Evolutionary conservation across 2,888 invertebrate species (phyloP).

Genomic region (Pheosia gnoma): DNA sequence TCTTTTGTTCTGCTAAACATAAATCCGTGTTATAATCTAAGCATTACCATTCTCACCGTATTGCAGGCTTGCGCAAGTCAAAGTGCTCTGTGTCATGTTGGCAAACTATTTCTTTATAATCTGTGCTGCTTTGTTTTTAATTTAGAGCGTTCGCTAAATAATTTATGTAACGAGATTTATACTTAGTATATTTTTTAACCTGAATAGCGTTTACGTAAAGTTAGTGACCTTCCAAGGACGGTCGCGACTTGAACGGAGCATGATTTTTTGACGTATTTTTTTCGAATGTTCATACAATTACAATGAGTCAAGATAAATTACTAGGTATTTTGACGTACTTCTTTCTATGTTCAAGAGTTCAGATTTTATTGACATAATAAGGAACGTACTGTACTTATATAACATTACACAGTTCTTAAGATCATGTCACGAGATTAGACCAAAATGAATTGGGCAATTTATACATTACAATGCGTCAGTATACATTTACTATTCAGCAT

Average conservation of each 20-base stretch:
- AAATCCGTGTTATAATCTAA: constrained; percentile 37
- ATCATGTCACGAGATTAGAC: neutral
- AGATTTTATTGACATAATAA: too few relatives aligned
- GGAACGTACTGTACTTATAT: too few relatives aligned
- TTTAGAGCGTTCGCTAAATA: constrained; percentile 32
- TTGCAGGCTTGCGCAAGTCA: constrained; percentile 34
- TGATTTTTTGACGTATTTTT: neutral
- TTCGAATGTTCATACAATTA: neutral
- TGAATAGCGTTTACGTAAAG: constrained; percentile 30
- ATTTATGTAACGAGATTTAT: constrained; percentile 19
- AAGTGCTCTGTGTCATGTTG: constrained; percentile 27
- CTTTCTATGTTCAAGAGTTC: neutral
- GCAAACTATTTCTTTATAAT: constrained; percentile 24
- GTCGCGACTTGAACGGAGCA: neutral
- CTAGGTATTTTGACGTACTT: neutral
- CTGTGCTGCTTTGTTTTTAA: constrained; percentile 33
- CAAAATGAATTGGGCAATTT: neutral
- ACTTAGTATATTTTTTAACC: constrained; percentile 28
- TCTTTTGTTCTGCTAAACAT: constrained; percentile 43
- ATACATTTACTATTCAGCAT: neutral
- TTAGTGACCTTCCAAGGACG: constrained; percentile 4
- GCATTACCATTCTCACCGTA: constrained; percentile 40
- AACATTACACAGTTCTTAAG: neutral
- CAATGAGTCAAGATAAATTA: neutral
- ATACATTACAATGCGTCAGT: neutral